Conservation (phyloP, 2,888 invertebrate genomes). For the Rhagonycha lutea region DNA sequence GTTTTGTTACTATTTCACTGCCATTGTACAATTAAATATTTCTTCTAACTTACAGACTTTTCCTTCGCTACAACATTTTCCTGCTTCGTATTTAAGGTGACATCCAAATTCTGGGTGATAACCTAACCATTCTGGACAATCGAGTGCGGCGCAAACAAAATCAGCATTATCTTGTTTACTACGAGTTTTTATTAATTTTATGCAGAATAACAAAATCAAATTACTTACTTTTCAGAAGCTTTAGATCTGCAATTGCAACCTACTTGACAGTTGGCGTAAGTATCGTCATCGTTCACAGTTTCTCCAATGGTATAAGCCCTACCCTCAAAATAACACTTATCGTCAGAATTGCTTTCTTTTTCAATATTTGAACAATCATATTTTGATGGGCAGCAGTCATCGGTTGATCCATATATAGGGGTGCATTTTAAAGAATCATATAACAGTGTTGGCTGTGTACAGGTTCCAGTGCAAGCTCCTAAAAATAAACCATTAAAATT, state of each 20-base stretch:
- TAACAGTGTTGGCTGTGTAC: not conserved
- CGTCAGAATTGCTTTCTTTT: not conserved
- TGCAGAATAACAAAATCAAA: not conserved
- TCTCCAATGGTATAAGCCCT: slow-evolving; percentile 18
- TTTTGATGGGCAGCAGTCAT: slow-evolving; percentile 31
- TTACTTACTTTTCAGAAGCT: not conserved
- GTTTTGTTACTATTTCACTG: not conserved
- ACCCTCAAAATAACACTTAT: slow-evolving; percentile 28
- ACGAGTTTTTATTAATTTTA: not conserved
- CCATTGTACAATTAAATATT: not conserved
- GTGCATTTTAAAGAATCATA: slow-evolving; percentile 22
- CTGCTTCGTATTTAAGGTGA: not conserved
- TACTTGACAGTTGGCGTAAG: slow-evolving; percentile 25
- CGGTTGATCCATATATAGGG: slow-evolving; percentile 17
- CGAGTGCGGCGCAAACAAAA: slow-evolving; percentile 37
- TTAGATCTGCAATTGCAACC: slow-evolving; percentile 22
- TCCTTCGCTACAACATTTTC: not conserved
- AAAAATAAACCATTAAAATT: not conserved
- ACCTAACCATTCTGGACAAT: slow-evolving; percentile 28
- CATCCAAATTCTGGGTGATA: not conserved
- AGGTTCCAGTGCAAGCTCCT: not conserved
- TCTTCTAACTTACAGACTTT: not conserved
- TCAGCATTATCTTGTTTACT: not conserved
- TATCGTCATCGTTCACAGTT: slow-evolving; percentile 18
- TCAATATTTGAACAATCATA: slow-evolving; percentile 18